Evolutionary conservation across 2,888 invertebrate genomes (phyloP), one percentile per base, ranked within the genome.

Genomic region (Isoperla grammatica): DNA sequence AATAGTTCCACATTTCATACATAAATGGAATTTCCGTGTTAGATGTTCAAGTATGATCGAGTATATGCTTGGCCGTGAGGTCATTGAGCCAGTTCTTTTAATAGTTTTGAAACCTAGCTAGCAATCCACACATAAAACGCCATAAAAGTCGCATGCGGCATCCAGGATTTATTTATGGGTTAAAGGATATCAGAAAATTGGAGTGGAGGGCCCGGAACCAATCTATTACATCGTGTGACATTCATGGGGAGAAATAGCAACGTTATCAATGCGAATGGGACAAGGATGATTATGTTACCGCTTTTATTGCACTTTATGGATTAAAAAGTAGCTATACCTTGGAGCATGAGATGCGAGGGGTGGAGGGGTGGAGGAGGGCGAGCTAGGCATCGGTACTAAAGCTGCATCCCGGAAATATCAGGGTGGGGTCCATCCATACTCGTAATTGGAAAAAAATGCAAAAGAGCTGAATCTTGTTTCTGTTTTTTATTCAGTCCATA

Each of bases 251-350:
- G 49, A 29, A 29, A 50, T 29, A 50, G 29, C 49, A 29, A 29
- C 49, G 22, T 50, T 50, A 50, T 35, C 49, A 35, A 35, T 23
- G 29, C 49, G 12, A 50, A 50, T 15, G 29, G 49, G 29, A 23
- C 49, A 15, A 29, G 35, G 23, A 35, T 50, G 49, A 50, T 50
- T 50, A 50, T 50, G 49, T 50, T 50, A 50, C 35, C 49, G 29
- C 23, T 50, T 50, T 50, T 50, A 50, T 50, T 50, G 49, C 49
- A 50, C 49, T 50, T 50, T 35, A n/a, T 23, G 49, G 49, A 50
- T 50, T 50, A 50, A 50, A 50, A 50, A 50, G 11, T 13, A 15
- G 22, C 11, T 50, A 50, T 23, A 50, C 29, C 49, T 29, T 6
- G 29, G 29, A 29, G 29, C 29, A 29, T 4, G 29, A 29, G 29